Conservation (phyloP, 2,797 vertebrate species). For the Gadopsis bispinosus region DNA sequence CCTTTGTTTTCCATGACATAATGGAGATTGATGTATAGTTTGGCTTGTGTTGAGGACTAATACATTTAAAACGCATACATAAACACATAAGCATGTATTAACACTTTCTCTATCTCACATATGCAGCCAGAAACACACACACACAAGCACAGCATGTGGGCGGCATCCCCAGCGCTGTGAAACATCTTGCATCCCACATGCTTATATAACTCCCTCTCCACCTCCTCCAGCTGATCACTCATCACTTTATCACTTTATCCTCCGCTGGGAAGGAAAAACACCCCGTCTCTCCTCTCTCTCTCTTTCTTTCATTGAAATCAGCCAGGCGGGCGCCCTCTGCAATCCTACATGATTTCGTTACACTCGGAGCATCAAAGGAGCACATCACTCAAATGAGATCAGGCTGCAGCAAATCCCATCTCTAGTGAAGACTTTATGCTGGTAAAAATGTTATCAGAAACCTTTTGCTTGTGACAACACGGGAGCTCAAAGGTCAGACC, state of each 20-base stretch:
- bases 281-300: constrained; percentile 32
- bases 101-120: constrained; percentile 66
- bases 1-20: neutral
- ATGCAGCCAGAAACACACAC: constrained; percentile 61
- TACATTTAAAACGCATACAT: constrained; percentile 31
- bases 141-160: constrained; percentile 71
- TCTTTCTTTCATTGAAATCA: constrained; percentile 53
- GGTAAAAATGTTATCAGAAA: constrained; percentile 45
- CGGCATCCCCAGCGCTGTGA: constrained; percentile 72
- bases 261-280: constrained; percentile 66
- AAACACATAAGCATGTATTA: constrained; percentile 48
- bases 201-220: constrained; percentile 84
- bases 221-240: constrained; percentile 81
- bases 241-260: constrained; percentile 74
- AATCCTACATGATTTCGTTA: constrained; percentile 57
- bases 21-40: constrained; percentile 10
- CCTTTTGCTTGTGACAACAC: constrained; percentile 42
- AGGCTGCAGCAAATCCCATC: constrained; percentile 43
- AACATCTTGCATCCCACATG: constrained; percentile 85
- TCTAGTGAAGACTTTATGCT: constrained; percentile 47
- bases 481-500: constrained; percentile 43
- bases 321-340: constrained; percentile 43
- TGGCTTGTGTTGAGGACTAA: constrained; percentile 1
- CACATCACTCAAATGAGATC: constrained; percentile 45
- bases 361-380: constrained; percentile 62